Base-by-base conservation (phyloP, 2,888 invertebrate species). In the Chrysopilus asiliformis region DNA sequence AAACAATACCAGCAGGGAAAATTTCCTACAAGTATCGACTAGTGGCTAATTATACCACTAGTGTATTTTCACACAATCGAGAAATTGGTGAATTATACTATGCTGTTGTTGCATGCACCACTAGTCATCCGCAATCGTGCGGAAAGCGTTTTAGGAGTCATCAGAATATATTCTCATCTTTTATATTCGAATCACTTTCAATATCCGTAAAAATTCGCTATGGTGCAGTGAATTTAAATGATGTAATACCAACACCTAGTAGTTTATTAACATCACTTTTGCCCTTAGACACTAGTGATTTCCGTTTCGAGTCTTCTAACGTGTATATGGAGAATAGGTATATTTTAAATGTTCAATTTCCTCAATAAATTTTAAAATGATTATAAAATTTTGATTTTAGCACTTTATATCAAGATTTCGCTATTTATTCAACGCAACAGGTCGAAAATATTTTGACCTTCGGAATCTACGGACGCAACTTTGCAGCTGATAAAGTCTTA, bases 401-500 rank as follows among this genome's bases (percentile, higher is more conserved):
- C 13, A 12, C 20, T 15, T 14, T 18, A 13, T 39, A 31, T 13
- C 32, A 39, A 25, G 37, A 37, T 10, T 37, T 16, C 19, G 15
- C 47, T 47, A 32, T 40, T 34, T n/a, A 36, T 22, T 33, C 33
- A 35, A 43, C 31, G 42, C 40, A 20, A 28, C 36, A 39, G 7
- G 15, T 27, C 1, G 34, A 31, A 34, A 39, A 65, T 12, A 41
- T 73, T 3, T 42, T 71, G 3, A 53, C 69, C 1, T 72, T 72
- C 44, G 70, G 70, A 36, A 53, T 70, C 7, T 72, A 58, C 40
- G 61, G 57, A 2, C 64, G 66, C 50, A 68, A 71, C 49, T 64
- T 66, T 9, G 55, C 57, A 36, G 53, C 60, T 30, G 62, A 57
- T 35, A 16, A 31, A n/a, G n/a, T n/a, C n/a, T n/a, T n/a, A n/a